Evolutionary conservation across 2,797 vertebrate genomes (phyloP).

Genomic region (Gymnopithys bicolor): DNA sequence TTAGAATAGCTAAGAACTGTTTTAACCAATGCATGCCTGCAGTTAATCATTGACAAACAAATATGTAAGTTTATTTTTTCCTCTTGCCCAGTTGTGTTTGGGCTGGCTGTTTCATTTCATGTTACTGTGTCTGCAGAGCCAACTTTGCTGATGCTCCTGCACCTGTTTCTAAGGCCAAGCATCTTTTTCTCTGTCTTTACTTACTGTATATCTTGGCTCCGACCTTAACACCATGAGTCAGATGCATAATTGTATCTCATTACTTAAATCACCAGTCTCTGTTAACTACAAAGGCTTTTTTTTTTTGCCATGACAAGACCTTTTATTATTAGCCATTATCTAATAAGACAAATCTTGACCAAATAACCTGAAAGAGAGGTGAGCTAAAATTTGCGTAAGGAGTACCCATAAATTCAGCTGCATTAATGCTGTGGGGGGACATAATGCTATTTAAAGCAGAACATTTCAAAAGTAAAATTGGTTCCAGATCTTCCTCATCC

Average conservation of each 20-base stretch:
- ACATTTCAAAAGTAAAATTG: neutral
- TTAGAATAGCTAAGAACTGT: neutral
- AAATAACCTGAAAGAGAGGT: conserved; percentile 12
- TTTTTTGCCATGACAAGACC: neutral
- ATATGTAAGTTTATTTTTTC: neutral
- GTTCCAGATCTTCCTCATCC: neutral
- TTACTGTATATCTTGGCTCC: neutral
- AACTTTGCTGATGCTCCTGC: neutral
- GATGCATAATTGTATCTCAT: conserved; percentile 8
- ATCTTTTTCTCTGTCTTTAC: neutral
- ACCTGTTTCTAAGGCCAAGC: neutral
- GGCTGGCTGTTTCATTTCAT: neutral
- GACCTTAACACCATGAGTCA: neutral
- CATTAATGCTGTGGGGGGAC: neutral
- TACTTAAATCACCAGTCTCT: conserved; percentile 14
- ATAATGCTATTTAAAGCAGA: neutral
- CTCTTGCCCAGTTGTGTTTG: neutral
- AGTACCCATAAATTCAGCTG: conserved; percentile 1
- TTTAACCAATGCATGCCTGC: neutral
- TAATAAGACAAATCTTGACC: conserved; percentile 43
- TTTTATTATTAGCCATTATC: conserved; percentile 37
- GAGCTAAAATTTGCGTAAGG: conserved; percentile 4
- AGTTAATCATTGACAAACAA: neutral
- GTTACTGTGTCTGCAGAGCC: neutral
- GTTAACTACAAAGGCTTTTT: neutral